Evolutionary conservation across 2,113 vertebrate species (phyloP).

Genomic region (Cyphomyrus plagiostoma): DNA sequence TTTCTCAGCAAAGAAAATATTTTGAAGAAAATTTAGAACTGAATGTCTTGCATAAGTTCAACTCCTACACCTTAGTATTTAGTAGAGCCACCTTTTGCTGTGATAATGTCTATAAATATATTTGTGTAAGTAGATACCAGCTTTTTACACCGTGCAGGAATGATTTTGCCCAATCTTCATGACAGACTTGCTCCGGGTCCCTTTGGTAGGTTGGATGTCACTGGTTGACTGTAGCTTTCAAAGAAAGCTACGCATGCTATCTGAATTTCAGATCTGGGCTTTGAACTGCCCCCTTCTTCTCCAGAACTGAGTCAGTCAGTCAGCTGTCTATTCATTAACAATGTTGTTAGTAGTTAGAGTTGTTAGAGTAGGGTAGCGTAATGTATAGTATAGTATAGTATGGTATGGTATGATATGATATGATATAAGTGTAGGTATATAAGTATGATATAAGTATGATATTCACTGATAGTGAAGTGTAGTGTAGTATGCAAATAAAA

Average conservation of each 20-base stretch:
- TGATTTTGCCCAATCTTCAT: background rate
- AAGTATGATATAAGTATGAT: too few relatives aligned
- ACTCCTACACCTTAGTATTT: background rate
- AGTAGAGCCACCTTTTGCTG: background rate
- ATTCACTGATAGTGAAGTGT: background rate
- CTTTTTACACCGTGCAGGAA: background rate
- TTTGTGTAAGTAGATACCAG: background rate
- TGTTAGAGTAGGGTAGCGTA: background rate
- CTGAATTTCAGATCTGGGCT: background rate
- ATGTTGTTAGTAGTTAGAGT: too few relatives aligned
- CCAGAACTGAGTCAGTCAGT: background rate
- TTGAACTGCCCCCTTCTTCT: background rate
- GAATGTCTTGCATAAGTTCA: background rate
- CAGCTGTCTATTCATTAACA: background rate
- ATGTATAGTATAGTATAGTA: background rate
- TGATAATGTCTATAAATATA: background rate
- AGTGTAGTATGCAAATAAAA: background rate
- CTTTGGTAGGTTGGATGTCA: background rate
- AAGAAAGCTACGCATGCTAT: background rate
- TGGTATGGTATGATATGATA: too few relatives aligned
- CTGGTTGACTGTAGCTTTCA: background rate
- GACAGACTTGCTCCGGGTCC: background rate
- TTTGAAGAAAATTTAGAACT: background rate
- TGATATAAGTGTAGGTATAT: too few relatives aligned
- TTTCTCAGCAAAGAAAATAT: background rate